Evolutionary conservation across 2,797 vertebrate species (phyloP).

Genomic region (Paedocypris micromegethes): DNA sequence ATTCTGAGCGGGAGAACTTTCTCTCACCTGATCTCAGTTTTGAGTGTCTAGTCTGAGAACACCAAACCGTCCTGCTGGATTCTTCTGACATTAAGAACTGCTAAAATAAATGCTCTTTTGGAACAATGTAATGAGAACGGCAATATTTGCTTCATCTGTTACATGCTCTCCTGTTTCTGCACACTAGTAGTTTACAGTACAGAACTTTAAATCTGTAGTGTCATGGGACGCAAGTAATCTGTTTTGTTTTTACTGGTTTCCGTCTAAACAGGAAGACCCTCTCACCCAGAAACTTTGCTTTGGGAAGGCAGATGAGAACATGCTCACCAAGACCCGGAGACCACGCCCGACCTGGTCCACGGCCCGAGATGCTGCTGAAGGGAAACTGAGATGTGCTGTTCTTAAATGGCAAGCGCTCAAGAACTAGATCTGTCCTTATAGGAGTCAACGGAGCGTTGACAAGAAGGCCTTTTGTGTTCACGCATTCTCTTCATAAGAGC

Average conservation of each 20-base stretch:
- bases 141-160: too few species aligned
- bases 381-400: constrained; percentile 73
- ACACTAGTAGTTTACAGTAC: too few species aligned
- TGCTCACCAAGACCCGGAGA: constrained; percentile 72
- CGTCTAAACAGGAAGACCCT: constrained; percentile 75
- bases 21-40: constrained; percentile 37
- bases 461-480: constrained; percentile 35
- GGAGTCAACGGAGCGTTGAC: constrained; percentile 15
- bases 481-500: constrained; percentile 42
- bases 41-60: constrained; percentile 44
- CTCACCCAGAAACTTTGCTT: constrained; percentile 69
- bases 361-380: constrained; percentile 81
- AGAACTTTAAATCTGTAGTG: background rate
- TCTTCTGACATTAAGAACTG: background rate
- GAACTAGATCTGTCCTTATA: constrained; percentile 71
- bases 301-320: constrained; percentile 77
- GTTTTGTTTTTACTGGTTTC: constrained; percentile 45
- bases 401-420: too few species aligned
- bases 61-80: background rate
- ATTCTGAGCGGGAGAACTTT: constrained; percentile 74
- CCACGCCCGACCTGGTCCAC: constrained; percentile 69
- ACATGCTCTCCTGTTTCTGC: too few species aligned
- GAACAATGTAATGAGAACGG: too few species aligned
- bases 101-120: too few species aligned
- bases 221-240: background rate